Conservation (phyloP, 2,797 vertebrate species). For the Diplodus sargus region DNA sequence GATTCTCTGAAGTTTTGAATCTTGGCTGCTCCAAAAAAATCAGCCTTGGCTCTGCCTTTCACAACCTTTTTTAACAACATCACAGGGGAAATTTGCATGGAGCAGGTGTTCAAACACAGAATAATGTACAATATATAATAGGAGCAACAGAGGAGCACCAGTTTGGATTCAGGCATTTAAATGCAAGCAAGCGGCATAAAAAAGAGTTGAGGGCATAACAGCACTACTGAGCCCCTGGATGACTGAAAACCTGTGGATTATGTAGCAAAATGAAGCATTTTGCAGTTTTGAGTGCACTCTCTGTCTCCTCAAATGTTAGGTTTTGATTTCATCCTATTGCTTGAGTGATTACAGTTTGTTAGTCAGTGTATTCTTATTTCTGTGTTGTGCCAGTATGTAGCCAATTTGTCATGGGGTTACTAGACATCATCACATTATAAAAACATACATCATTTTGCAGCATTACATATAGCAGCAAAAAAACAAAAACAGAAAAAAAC, state of each 20-base stretch:
- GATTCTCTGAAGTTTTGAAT: constrained; percentile 12
- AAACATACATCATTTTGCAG: too few species aligned
- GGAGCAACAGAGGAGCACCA: constrained; percentile 32
- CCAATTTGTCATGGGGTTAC: too few species aligned
- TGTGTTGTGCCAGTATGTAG: too few species aligned
- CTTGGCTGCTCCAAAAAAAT: constrained; percentile 17
- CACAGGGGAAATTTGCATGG: constrained; percentile 15
- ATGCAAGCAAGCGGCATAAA: constrained; percentile 19
- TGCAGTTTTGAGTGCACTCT: background rate
- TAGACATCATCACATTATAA: too few species aligned
- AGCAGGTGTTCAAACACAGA: constrained; percentile 35
- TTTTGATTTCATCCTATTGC: background rate
- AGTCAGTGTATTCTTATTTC: too few species aligned
- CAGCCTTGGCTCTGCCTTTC: constrained; percentile 9
- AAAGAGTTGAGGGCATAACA: constrained; percentile 3
- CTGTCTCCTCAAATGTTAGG: background rate
- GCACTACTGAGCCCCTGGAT: constrained; percentile 23
- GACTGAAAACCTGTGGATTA: background rate
- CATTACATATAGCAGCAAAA: too few species aligned
- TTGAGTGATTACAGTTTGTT: background rate
- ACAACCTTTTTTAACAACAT: constrained; percentile 22
- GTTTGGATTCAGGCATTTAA: constrained; percentile 38
- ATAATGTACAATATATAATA: constrained; percentile 26
- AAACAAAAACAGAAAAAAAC: too few species aligned
- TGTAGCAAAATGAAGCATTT: background rate